Base-by-base conservation (phyloP, 2,797 vertebrate genomes). In the Agapornis canus region DNA sequence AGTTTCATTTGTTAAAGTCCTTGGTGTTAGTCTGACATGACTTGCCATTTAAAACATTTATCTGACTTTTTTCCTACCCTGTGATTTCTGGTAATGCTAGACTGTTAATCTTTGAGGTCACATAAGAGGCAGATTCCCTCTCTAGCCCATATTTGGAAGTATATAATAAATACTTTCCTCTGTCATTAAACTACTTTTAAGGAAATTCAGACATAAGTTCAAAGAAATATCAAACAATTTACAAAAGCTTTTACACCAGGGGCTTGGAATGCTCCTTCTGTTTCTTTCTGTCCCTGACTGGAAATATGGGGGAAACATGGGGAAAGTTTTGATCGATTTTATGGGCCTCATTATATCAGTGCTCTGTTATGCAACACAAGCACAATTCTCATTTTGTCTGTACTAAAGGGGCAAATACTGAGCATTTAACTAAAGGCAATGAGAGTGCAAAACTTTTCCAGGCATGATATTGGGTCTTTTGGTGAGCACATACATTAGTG, bases 41-140 rank as follows among this genome's bases (percentile, higher is more conserved):
- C 60, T 95, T 94, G 84, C 78, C 89, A 92, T 97, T 97, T 97
- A 80, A 94, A 91, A 84, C 29, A 71, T 72, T 88, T 72, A 79
- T 66, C 29, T 71, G 66, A 57, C 26, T 88, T 93, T 94, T 68
- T 90, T 89, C 40, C 57, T 96, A 42, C 43, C 6, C 68, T 42
- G 39, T 39, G 76, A 90, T 89, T 42, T 82, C 69, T 39, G 52
- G 64, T 80, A 87, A 89, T 70, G 43, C 40, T 59, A 14, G 17
- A 43, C 15, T 32, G 51, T 51, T 94, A 93, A 89, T 88, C 57
- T 75, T 40, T 42, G 92, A 78, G 27, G 66, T 89, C 59, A 79
- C 35, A 51, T 5, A 59, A 14, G 52, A 73, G 43, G 17, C 84
- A 82, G 80, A 69, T 70, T 71, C 15, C 45, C 6, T 59, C 12